A percentile compares a stretch with the other conserved stretches of the same genome.
Conservation (phyloP, 2,888 invertebrate genomes). For the Bruchidius siliquastri region DNA sequence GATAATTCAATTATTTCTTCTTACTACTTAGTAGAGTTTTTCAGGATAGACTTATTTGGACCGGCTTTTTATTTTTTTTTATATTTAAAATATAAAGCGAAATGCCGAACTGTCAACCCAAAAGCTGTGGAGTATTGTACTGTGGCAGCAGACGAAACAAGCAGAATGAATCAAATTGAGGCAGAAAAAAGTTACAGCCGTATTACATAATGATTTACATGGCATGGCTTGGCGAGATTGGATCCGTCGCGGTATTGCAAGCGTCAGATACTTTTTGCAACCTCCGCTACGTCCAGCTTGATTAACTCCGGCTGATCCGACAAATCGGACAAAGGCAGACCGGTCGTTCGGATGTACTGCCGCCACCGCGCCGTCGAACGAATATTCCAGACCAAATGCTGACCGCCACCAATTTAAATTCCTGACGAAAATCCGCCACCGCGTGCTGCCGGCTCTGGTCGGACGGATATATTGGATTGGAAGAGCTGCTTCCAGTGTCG, state of each 20-base stretch:
- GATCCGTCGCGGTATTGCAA: not conserved
- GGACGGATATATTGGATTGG: constrained; percentile 37
- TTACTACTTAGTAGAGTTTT: too few relatives aligned
- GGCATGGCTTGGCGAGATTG: constrained; percentile 24
- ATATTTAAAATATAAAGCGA: too few relatives aligned
- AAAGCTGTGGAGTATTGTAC: not conserved
- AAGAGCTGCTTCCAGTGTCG: constrained; percentile 18
- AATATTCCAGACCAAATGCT: constrained; percentile 31
- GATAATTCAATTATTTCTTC: too few relatives aligned
- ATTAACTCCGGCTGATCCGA: constrained; percentile 40
- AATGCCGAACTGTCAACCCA: too few relatives aligned
- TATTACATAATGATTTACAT: constrained; percentile 31
- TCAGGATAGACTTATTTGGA: too few relatives aligned
- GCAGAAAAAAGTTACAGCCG: not conserved
- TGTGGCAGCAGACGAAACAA: not conserved
- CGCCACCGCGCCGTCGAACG: constrained; percentile 22
- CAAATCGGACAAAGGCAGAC: constrained; percentile 37
- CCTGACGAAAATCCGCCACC: constrained; percentile 10
- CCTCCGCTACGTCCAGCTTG: constrained; percentile 28
- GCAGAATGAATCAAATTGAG: not conserved
- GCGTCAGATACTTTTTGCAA: constrained; percentile 26
- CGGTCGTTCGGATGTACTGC: constrained; percentile 5
- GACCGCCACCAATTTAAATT: constrained; percentile 42
- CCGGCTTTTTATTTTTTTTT: too few relatives aligned
- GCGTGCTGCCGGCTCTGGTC: constrained; percentile 17